Evolutionary conservation across 2,113 vertebrate genomes (phyloP), one percentile per base, ranked within the genome.

Genomic region (Physeter macrocephalus): DNA sequence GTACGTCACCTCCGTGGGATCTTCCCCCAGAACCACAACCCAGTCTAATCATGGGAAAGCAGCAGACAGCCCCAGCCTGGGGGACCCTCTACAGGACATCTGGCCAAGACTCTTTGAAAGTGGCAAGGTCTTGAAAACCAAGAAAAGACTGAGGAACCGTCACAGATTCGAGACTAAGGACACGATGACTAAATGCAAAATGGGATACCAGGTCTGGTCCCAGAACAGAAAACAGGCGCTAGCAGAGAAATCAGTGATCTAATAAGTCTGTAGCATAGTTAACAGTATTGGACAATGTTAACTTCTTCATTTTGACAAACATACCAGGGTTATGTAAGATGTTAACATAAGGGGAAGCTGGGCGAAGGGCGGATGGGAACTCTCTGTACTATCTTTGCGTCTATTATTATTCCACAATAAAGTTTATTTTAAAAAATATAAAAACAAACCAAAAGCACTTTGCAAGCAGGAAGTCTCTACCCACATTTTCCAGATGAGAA

Each of bases 251-350:
- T 61, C 6, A 52, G 43, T 12, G 74, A 34, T 8, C 34, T 11
- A 6, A 14, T 8, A 1, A 72, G 64, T 2, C 49, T 15, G 1
- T 49, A 4, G 80, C 62, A 6, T 27, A 21, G 14, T 14, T n/a
- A 15, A 3, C 25, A 23, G n/a, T 21, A 1, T 15, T 6, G 23
- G 49, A 9, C 62, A 34, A 0, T 1, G 62, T 27, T 49, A 4
- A 3, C 15, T 10, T 84, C 66, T 75, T 74, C 57, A 10, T 0
- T 34, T 18, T 52, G 86, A 57, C 67, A 9, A 1, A 31, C 0
- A 10, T 2, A 2, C 43, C 1, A 0, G 23, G 15, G 4, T 90
- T 20, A 13, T 4, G 2, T 59, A 43, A 49, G 41, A 31, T 9
- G 15, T 49, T 31, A 21, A 23, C 15, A 0, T 3, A 13, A 39